These are phyloP conservation scores for Tenthredo amoena DNA, from an alignment of 2,888 invertebrate species.

Conservation along the genomic window DNA sequence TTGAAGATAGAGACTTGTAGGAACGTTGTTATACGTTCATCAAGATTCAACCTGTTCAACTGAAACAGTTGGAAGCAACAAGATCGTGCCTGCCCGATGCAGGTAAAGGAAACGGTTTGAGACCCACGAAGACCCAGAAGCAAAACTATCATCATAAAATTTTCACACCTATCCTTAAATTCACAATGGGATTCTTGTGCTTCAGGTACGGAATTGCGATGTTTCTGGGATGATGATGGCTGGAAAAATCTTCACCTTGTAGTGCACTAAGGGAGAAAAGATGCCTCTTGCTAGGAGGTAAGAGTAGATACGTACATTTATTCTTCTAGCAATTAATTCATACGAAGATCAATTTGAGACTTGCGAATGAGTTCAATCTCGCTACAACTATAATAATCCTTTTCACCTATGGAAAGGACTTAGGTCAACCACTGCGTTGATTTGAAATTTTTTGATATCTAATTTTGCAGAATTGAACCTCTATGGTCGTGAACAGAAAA, in stretches of 20 bases:
- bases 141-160: neutral
- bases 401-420: too few species aligned
- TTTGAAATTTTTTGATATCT: too few species aligned
- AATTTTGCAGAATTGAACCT: too few species aligned
- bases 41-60: neutral
- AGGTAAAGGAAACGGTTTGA: neutral
- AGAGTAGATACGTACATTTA: neutral
- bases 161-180: neutral
- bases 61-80: neutral
- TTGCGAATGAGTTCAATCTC: too few species aligned
- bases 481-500: too few species aligned
- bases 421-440: too few species aligned
- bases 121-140: neutral
- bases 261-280: constrained; percentile 25
- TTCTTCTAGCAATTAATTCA: too few species aligned
- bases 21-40: neutral
- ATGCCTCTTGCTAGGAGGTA: constrained; percentile 35
- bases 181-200: neutral
- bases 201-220: neutral
- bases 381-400: too few species aligned
- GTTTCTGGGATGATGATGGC: neutral
- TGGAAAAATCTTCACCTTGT: neutral
- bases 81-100: neutral
- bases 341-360: too few species aligned
- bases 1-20: neutral